Percentiles rank a stretch among this genome's conserved stretches.
Evolutionary conservation across 2,113 vertebrate genomes (phyloP).

Genomic region (Rhombomys opimus): DNA sequence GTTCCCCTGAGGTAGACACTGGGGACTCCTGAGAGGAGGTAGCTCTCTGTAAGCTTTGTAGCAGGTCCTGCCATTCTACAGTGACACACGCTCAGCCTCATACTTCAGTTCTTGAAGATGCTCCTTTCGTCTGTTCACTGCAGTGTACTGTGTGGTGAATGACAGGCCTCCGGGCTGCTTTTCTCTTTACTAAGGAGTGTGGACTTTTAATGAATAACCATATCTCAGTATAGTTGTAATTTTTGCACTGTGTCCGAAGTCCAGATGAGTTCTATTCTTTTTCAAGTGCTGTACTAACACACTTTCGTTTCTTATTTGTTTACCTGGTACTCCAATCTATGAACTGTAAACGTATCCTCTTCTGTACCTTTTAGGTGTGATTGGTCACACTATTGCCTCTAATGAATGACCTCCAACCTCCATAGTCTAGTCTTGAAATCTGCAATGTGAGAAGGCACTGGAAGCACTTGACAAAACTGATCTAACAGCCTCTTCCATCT

Average conservation of each 20-base stretch:
- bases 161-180: neutral
- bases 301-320: slow-evolving; percentile 25
- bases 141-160: neutral
- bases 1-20: neutral
- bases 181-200: slow-evolving; percentile 17
- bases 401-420: neutral
- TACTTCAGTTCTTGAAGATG: neutral
- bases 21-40: neutral
- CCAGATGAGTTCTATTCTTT: neutral
- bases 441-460: neutral
- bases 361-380: slow-evolving; percentile 19
- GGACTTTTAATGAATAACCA: slow-evolving; percentile 14
- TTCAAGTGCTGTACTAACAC: neutral
- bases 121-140: neutral
- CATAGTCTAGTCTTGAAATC: slow-evolving; percentile 52
- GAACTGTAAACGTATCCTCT: neutral
- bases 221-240: neutral
- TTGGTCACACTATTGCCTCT: slow-evolving; percentile 56
- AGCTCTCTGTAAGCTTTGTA: neutral
- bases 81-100: neutral
- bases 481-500: slow-evolving; percentile 49
- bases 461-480: slow-evolving; percentile 53
- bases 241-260: slow-evolving; percentile 5
- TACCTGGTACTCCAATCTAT: slow-evolving; percentile 9
- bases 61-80: neutral